Conservation (phyloP, 2,797 vertebrate genomes). For the Oryzias dopingdopingensis region DNA sequence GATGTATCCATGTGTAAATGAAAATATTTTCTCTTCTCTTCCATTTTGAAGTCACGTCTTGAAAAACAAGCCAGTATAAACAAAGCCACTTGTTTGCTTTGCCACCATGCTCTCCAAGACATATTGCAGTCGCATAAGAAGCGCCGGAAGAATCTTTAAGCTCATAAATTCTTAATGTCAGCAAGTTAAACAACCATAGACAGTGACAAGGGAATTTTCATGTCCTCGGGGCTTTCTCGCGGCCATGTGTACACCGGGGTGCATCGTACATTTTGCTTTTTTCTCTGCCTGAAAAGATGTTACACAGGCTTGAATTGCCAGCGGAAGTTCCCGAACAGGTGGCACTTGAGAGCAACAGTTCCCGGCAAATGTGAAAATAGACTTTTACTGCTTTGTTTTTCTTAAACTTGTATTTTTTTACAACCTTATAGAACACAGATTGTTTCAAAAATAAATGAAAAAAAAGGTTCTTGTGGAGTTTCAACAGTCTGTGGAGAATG, state of each 20-base stretch:
- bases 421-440: too few species aligned
- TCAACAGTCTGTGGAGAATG: constrained; percentile 7
- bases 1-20: not conserved
- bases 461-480: too few species aligned
- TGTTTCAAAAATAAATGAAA: too few species aligned
- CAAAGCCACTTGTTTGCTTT: constrained; percentile 56
- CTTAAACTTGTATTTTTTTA: not conserved
- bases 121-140: constrained; percentile 31
- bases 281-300: constrained; percentile 17
- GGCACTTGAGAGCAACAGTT: not conserved
- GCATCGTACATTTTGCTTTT: constrained; percentile 28
- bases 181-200: constrained; percentile 64
- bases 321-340: constrained; percentile 7
- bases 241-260: constrained; percentile 49
- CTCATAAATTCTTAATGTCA: constrained; percentile 70
- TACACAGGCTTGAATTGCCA: constrained; percentile 13
- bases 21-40: constrained; percentile 14
- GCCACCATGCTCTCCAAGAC: constrained; percentile 42
- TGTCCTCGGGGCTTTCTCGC: constrained; percentile 52
- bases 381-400: constrained; percentile 1
- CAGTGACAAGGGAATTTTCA: constrained; percentile 43
- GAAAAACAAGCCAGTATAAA: constrained; percentile 50
- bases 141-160: constrained; percentile 47
- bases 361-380: not conserved
- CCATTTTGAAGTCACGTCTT: constrained; percentile 28